Conservation (phyloP, 2,888 invertebrate species). For the Spilosoma lubricipeda region DNA sequence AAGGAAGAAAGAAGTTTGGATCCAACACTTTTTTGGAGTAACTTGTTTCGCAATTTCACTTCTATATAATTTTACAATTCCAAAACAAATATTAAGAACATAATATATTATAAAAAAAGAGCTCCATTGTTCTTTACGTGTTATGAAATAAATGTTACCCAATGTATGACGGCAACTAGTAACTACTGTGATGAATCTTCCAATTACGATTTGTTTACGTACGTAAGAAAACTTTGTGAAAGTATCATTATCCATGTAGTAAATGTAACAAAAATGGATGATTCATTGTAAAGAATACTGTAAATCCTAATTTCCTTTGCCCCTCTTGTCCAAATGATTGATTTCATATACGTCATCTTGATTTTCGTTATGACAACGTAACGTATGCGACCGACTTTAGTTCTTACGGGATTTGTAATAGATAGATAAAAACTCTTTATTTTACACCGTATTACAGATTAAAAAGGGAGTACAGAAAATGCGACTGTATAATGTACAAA, state of each 20-base stretch:
- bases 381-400: slow-evolving; percentile 47
- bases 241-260: neutral
- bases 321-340: neutral
- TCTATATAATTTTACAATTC: slow-evolving; percentile 2
- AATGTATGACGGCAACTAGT: slow-evolving; percentile 5
- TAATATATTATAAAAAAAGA: slow-evolving; percentile 4
- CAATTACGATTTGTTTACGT: neutral
- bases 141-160: slow-evolving; percentile 11
- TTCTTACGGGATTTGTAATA: slow-evolving; percentile 38
- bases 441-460: too few relatives aligned
- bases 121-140: slow-evolving; percentile 2
- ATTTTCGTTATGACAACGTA: slow-evolving; percentile 34
- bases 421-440: too few relatives aligned
- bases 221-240: neutral
- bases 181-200: slow-evolving; percentile 1
- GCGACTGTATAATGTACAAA: too few relatives aligned
- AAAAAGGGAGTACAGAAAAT: too few relatives aligned
- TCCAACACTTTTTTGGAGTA: neutral
- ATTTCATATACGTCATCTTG: slow-evolving; percentile 16
- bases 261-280: neutral
- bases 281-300: neutral
- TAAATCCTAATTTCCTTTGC: neutral
- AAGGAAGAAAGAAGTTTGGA: neutral
- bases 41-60: slow-evolving; percentile 16
- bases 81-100: slow-evolving; percentile 5